Base-by-base conservation (phyloP, 1,140 invertebrate genomes). In the Eufriesea mexicana region DNA sequence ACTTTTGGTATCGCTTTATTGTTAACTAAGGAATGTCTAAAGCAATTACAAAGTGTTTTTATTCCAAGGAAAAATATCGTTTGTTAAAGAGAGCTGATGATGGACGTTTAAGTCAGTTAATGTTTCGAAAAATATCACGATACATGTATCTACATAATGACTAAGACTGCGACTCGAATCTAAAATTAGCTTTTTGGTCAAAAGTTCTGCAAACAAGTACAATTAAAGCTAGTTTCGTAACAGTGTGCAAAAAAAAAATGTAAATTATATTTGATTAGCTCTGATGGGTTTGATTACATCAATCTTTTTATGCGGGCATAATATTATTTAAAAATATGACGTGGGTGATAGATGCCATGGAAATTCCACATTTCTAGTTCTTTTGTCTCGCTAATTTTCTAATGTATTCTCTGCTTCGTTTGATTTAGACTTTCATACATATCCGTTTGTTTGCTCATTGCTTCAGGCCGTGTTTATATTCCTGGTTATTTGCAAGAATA, bases 401-500 rank as follows among this genome's bases (percentile, higher is more conserved):
- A 10, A 20, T 49, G 23, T 25, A 28, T 62, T 14, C 7, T 23
- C 6, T 20, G 51, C 47, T 49, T 72, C 49, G 10, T 2, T 55
- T 35, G 10, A 54, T 59, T 78, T 47, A 23, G 18, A 12, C 23
- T 42, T 35, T 67, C 49, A 57, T 49, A 59, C 55, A 8, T 64
- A 2, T 35, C 7, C 14, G 23, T 9, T n/a, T n/a, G 45, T 20
- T 61, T 25, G 64, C 28, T 5, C 16, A 62, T 1, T 47, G 20
- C 0, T 9, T 54, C 25, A 16, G 1, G 25, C 42, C 10, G 4
- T 51, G 9, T 51, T 79, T 62, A n/a, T 45, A 54, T 55, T 35
- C 0, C 23, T 8, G 9, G 16, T 68, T 78, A 45, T 73, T 73
- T 73, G 9, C 57, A 23, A 54, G 42, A 64, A 59, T 49, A 80